phyloP scores from a whole-genome alignment of 2,888 invertebrate genomes.

The Doris montereyensis region DNA sequence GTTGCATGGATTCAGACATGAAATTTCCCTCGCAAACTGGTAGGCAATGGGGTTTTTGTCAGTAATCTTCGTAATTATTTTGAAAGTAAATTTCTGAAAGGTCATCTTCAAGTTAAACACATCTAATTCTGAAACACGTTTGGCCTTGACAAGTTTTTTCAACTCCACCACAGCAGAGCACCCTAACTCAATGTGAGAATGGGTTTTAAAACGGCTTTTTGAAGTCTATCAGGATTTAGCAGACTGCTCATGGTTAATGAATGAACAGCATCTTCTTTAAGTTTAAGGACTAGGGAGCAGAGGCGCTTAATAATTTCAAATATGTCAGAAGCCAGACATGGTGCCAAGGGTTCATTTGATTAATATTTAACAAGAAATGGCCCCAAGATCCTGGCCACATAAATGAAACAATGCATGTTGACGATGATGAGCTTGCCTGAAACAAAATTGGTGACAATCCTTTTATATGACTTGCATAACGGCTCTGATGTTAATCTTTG shows the following conservation, averaged over 20 bases:
- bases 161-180: neutral
- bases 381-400: neutral
- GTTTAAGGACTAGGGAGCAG: neutral
- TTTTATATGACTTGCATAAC: conserved; percentile 6
- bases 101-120: neutral
- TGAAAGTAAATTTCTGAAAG: neutral
- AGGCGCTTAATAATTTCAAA: neutral
- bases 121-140: too few relatives aligned
- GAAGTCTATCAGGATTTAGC: too few relatives aligned
- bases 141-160: neutral
- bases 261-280: neutral
- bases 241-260: too few relatives aligned
- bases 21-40: neutral
- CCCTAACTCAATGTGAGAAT: neutral
- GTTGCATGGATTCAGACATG: neutral
- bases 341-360: neutral
- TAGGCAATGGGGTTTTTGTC: neutral
- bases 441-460: neutral
- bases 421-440: neutral
- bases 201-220: neutral
- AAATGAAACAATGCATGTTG: neutral
- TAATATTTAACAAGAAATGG: neutral
- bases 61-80: neutral
- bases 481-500: neutral
- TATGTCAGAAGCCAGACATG: neutral